A percentile compares a stretch with the other conserved stretches of the same genome.
Conservation (phyloP, 1,140 invertebrate species). For the Drosophila orosa region DNA sequence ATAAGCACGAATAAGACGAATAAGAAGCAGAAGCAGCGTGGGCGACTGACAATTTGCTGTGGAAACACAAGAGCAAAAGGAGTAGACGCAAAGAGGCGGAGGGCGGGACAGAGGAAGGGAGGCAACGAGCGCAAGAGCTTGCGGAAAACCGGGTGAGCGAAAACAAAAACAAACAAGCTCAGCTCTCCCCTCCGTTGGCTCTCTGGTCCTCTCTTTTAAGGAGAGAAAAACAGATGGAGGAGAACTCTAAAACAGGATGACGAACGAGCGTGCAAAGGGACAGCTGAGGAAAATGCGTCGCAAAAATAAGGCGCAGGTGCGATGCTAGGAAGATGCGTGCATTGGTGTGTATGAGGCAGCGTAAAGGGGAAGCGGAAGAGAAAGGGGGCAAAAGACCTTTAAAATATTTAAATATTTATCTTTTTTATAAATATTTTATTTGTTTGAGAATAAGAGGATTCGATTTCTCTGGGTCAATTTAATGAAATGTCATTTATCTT, state of each 20-base stretch:
- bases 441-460: too few relatives aligned
- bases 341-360: constrained; percentile 1
- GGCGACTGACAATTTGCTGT: constrained; percentile 39
- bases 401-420: neutral
- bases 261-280: constrained; percentile 57
- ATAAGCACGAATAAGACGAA: neutral
- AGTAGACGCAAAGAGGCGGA: neutral
- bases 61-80: constrained; percentile 17
- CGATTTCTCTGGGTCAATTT: too few relatives aligned
- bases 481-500: too few relatives aligned
- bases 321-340: constrained; percentile 41
- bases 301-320: constrained; percentile 76
- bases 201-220: neutral
- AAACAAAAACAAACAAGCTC: constrained; percentile 55
- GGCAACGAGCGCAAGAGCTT: constrained; percentile 15
- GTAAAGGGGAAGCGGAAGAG: neutral
- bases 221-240: constrained; percentile 4
- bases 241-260: constrained; percentile 41
- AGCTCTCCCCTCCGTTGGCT: constrained; percentile 3
- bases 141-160: constrained; percentile 65
- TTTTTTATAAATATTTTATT: neutral
- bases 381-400: neutral
- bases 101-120: constrained; percentile 4
- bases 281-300: constrained; percentile 69
- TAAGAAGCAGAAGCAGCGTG: constrained; percentile 37